These are phyloP conservation scores for Lutjanus erythropterus DNA, from an alignment of 2,113 vertebrate genomes.

Conservation along the genomic window DNA sequence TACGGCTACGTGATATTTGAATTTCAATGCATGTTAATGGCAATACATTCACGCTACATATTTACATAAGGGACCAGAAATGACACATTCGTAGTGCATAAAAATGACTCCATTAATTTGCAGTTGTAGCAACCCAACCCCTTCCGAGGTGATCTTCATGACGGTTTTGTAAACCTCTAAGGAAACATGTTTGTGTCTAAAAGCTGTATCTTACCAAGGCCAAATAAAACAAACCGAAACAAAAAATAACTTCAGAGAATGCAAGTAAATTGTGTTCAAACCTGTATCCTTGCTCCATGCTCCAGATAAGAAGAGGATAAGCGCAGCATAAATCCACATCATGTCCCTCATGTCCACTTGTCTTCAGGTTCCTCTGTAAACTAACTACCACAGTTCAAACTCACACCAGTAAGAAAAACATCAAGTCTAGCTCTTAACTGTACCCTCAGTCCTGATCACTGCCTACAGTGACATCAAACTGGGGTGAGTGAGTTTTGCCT, in stretches of 20 bases:
- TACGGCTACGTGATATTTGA: neutral
- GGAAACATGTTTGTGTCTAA: neutral
- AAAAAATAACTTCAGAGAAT: neutral
- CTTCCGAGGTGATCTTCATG: neutral
- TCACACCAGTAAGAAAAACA: slow-evolving; percentile 3
- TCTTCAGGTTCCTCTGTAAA: slow-evolving; percentile 27
- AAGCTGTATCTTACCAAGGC: neutral
- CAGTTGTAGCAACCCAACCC: too few relatives aligned
- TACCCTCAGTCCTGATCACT: neutral
- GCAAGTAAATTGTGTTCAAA: slow-evolving; percentile 43
- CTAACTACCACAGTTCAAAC: neutral
- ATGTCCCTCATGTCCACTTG: slow-evolving; percentile 29
- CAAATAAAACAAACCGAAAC: neutral
- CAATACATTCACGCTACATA: neutral
- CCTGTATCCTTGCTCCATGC: slow-evolving; percentile 58
- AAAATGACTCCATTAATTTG: neutral
- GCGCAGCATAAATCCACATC: slow-evolving; percentile 34
- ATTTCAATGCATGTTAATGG: neutral
- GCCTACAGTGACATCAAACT: neutral
- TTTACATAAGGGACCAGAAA: neutral
- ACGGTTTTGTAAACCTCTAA: neutral
- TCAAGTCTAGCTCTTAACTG: neutral
- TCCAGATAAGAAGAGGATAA: slow-evolving; percentile 35
- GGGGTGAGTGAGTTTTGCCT: neutral
- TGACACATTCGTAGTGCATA: neutral